phyloP scores from a whole-genome alignment of 2,888 invertebrate genomes.

The Andrena camellia region DNA sequence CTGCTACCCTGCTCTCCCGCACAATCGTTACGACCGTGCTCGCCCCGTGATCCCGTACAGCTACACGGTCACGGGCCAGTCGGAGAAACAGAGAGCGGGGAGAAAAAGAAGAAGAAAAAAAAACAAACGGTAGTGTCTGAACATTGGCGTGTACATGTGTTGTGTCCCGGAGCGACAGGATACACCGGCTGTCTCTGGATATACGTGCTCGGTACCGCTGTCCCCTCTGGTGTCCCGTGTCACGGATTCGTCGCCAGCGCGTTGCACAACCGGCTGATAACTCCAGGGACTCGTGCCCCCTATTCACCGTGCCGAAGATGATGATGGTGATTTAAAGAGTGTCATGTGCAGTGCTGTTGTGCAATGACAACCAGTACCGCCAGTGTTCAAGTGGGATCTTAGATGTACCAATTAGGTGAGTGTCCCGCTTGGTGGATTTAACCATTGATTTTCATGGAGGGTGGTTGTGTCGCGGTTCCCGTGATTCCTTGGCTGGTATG shows the following conservation, averaged over 20 bases:
- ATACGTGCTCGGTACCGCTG: conserved; percentile 24
- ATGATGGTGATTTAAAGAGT: conserved; percentile 71
- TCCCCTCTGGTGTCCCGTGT: conserved; percentile 3
- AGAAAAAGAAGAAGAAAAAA: conserved; percentile 1
- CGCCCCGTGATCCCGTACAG: background rate
- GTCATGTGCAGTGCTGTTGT: conserved; percentile 80
- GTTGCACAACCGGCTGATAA: conserved; percentile 21
- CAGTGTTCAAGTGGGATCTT: conserved; percentile 79
- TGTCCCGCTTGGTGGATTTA: conserved; percentile 18
- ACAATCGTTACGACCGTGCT: background rate
- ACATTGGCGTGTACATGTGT: conserved; percentile 56
- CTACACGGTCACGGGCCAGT: background rate
- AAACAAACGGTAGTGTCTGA: conserved; percentile 16
- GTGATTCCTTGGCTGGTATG: background rate
- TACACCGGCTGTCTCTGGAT: conserved; percentile 55
- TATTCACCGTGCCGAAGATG: conserved; percentile 50
- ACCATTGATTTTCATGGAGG: background rate
- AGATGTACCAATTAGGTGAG: conserved; percentile 84
- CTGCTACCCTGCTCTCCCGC: background rate
- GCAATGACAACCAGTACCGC: conserved; percentile 79
- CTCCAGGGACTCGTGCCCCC: conserved; percentile 21
- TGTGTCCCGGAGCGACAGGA: conserved; percentile 43
- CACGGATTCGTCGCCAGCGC: conserved; percentile 22
- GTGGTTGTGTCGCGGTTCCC: background rate
- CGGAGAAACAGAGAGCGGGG: background rate